Evolutionary conservation across 2,888 invertebrate genomes (phyloP).

Genomic region (Ennomos quercinarius): DNA sequence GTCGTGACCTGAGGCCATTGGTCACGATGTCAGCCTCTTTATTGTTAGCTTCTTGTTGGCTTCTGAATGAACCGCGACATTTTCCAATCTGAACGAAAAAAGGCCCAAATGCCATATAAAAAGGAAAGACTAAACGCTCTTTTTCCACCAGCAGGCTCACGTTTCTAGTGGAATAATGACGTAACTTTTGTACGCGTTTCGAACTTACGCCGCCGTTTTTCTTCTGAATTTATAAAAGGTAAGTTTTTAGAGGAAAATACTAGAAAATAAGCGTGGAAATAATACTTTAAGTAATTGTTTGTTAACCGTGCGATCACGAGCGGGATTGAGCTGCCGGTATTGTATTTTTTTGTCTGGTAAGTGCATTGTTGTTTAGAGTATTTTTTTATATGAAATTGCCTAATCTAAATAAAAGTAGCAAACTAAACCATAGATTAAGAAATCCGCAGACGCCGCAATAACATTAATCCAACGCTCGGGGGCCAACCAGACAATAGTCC

Average conservation of each 20-base stretch:
- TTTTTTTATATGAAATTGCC: not conserved
- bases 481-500: constrained; percentile 64
- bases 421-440: constrained; percentile 18
- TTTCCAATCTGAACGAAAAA: constrained; percentile 38
- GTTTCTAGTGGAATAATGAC: not conserved
- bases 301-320: constrained; percentile 75
- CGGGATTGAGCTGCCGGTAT: constrained; percentile 27
- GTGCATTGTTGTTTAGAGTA: constrained; percentile 12
- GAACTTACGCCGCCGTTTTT: constrained; percentile 5
- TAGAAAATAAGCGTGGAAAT: constrained; percentile 47
- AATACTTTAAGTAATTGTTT: constrained; percentile 47
- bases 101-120: constrained; percentile 3
- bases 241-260: constrained; percentile 35
- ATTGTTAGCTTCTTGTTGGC: constrained; percentile 38
- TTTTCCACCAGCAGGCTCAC: not conserved
- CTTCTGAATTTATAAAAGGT: constrained; percentile 40
- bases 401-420: constrained; percentile 5
- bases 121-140: not conserved
- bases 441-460: constrained; percentile 25
- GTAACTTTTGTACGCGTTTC: constrained; percentile 5
- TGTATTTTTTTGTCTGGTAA: constrained; percentile 32
- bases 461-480: constrained; percentile 55
- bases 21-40: constrained; percentile 58
- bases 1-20: constrained; percentile 73
- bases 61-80: constrained; percentile 62